Percentiles rank a stretch among this genome's conserved stretches.
Evolutionary conservation across 2,797 vertebrate genomes (phyloP).

Genomic region (Loris lydekkerianus): DNA sequence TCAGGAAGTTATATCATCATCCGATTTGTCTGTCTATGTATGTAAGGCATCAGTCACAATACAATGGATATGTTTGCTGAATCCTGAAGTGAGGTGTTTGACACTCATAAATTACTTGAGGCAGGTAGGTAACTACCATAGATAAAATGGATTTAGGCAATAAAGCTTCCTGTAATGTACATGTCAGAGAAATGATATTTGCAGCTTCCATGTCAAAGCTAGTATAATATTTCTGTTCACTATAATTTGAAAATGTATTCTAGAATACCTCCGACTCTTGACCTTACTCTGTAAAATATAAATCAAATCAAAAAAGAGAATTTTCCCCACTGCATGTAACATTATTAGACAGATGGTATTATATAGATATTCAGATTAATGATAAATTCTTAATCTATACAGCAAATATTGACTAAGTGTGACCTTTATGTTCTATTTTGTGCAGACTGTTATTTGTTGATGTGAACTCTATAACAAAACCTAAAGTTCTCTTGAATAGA

Average conservation of each 20-base stretch:
- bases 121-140: not conserved
- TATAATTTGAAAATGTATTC: not conserved
- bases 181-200: conserved; percentile 14
- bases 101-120: not conserved
- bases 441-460: not conserved
- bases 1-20: not conserved
- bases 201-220: not conserved
- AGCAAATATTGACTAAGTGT: conserved; percentile 44
- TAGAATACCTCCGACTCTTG: not conserved
- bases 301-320: not conserved
- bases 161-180: not conserved
- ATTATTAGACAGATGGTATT: conserved; percentile 6
- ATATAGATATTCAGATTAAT: not conserved
- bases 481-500: not conserved
- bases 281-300: not conserved
- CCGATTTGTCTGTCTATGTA: not conserved
- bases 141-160: not conserved
- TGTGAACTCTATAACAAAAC: conserved; percentile 16
- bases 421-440: not conserved
- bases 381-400: conserved; percentile 33
- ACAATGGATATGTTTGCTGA: not conserved
- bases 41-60: not conserved
- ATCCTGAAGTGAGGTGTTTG: conserved; percentile 5
- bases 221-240: conserved; percentile 27
- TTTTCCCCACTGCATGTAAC: not conserved